Evolutionary conservation across 2,797 vertebrate genomes (phyloP).

Genomic region (Paguma larvata): DNA sequence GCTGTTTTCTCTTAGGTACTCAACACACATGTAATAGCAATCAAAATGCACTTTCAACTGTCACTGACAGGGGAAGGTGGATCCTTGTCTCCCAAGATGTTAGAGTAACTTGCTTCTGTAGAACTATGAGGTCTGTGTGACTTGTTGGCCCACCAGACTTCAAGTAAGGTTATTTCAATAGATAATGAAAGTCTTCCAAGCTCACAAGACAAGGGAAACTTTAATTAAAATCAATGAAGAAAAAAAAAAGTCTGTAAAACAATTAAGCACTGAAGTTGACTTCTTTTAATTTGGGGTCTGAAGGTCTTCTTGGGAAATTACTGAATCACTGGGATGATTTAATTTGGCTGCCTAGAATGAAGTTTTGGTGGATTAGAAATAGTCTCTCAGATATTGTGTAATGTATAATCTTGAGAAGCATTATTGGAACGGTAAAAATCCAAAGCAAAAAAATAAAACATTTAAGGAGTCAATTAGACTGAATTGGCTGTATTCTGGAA

Average conservation of each 20-base stretch:
- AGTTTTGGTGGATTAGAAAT: constrained; percentile 45
- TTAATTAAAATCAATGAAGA: constrained; percentile 79
- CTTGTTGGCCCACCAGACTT: neutral
- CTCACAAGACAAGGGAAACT: constrained; percentile 55
- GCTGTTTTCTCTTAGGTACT: neutral
- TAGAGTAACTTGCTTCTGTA: neutral
- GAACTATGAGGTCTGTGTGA: constrained; percentile 43
- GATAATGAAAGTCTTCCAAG: constrained; percentile 64
- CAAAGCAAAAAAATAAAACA: constrained; percentile 36
- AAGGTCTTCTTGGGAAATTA: constrained; percentile 77
- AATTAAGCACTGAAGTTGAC: constrained; percentile 66
- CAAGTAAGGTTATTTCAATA: constrained; percentile 64
- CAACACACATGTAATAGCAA: neutral
- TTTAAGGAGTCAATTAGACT: neutral
- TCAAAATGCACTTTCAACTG: constrained; percentile 29
- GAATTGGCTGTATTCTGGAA: neutral
- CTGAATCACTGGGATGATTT: constrained; percentile 66
- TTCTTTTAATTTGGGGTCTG: constrained; percentile 67
- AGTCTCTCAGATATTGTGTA: neutral
- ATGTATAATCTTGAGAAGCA: constrained; percentile 40
- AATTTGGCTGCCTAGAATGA: constrained; percentile 65
- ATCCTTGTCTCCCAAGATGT: constrained; percentile 30
- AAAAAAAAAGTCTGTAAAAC: constrained; percentile 74
- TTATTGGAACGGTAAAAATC: constrained; percentile 7
- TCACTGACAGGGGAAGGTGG: neutral